phyloP scores from a whole-genome alignment of 2,797 vertebrate species.

The Pristis pectinata region DNA sequence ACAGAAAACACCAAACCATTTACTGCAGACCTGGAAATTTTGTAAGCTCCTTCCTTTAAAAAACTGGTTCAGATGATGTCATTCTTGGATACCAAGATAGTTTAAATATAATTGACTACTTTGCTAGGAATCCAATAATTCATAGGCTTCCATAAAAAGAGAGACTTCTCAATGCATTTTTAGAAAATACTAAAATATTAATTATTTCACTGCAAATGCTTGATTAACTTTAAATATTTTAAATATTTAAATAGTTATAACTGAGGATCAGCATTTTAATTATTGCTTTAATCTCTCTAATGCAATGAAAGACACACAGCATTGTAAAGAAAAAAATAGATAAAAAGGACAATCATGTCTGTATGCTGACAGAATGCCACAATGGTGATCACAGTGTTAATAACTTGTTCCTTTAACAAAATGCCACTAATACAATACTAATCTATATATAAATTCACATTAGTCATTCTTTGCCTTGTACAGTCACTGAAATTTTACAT shows the following conservation, averaged over 20 bases:
- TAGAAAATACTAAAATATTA: background rate
- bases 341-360: background rate
- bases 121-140: background rate
- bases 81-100: background rate
- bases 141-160: background rate
- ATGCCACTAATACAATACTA: background rate
- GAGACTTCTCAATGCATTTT: background rate
- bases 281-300: background rate
- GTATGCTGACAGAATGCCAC: background rate
- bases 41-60: background rate
- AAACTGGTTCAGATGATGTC: background rate
- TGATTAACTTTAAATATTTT: background rate
- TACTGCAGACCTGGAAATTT: background rate
- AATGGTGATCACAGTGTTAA: background rate
- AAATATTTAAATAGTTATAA: no score
- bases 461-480: background rate
- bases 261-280: background rate
- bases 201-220: background rate
- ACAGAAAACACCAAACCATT: background rate
- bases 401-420: background rate
- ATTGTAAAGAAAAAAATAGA: slow-evolving; percentile 36
- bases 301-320: no score
- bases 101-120: background rate
- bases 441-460: slow-evolving; percentile 5
- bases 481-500: background rate